Percentiles rank a stretch among this genome's conserved stretches.
Conservation (phyloP, 2,888 invertebrate species). For the Oscheius myriophilus region DNA sequence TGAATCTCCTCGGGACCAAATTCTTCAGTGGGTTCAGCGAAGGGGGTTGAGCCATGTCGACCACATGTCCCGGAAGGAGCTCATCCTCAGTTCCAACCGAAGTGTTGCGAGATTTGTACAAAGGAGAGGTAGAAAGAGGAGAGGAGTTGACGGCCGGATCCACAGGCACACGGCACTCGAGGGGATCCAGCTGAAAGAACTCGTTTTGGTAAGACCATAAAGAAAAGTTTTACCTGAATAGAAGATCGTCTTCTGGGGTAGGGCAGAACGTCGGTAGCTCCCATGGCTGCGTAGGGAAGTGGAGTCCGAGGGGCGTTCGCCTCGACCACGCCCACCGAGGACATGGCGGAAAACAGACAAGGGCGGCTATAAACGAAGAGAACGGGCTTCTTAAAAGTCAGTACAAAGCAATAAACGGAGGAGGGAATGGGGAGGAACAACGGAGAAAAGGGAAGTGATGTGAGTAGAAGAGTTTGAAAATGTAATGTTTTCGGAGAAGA, state of each 20-base stretch:
- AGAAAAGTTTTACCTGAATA: slow-evolving; percentile 13
- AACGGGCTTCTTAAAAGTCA: no score
- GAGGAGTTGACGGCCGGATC: background rate
- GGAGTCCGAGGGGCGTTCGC: no score
- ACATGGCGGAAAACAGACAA: slow-evolving; percentile 8
- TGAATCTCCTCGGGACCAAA: background rate
- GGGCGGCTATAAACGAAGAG: no score
- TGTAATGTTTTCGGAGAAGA: no score
- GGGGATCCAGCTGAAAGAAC: slow-evolving; percentile 16
- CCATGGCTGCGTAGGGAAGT: slow-evolving; percentile 10
- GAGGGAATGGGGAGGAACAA: no score
- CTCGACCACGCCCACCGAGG: slow-evolving; percentile 16
- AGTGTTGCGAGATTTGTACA: background rate
- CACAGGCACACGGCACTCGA: slow-evolving; percentile 8
- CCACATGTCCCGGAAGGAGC: slow-evolving; percentile 5
- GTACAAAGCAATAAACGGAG: no score
- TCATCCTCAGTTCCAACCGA: slow-evolving; percentile 21
- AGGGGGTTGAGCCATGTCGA: slow-evolving; percentile 5
- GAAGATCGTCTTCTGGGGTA: slow-evolving; percentile 25
- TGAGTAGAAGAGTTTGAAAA: no score
- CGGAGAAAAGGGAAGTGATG: no score
- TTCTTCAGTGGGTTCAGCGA: slow-evolving; percentile 5
- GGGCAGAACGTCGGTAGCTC: slow-evolving; percentile 25
- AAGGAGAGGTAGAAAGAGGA: no score
- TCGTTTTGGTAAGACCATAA: background rate